Percentiles rank a stretch among this genome's conserved stretches.
Conservation (phyloP, 2,113 vertebrate species). For the Zosterops hypoxanthus region DNA sequence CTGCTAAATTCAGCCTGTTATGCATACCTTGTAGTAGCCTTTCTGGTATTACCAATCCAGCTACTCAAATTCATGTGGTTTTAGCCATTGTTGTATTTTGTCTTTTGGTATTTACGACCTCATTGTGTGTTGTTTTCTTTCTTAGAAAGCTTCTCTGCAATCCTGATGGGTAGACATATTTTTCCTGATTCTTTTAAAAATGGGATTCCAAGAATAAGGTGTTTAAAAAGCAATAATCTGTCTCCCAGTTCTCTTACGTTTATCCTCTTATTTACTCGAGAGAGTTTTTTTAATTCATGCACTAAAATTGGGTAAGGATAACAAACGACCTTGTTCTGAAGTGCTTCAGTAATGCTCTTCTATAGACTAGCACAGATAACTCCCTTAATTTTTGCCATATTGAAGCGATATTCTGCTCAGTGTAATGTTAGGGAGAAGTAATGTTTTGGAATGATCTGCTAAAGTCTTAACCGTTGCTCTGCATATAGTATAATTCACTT, state of each 20-base stretch:
- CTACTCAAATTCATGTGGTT: background rate
- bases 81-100: background rate
- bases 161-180: background rate
- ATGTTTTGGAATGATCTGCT: background rate
- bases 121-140: background rate
- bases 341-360: background rate
- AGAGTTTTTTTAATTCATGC: background rate
- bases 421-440: background rate
- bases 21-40: background rate
- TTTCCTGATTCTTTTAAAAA: background rate
- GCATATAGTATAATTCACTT: background rate
- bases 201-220: background rate
- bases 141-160: background rate
- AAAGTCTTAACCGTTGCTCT: background rate
- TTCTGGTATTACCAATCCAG: background rate
- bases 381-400: background rate
- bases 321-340: background rate
- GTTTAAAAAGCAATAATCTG: background rate
- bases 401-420: background rate
- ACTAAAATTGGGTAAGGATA: background rate
- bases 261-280: background rate
- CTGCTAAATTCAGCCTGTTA: background rate
- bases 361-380: background rate
- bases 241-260: background rate
- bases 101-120: background rate